Evolutionary conservation across 2,113 vertebrate genomes (phyloP).

Genomic region (Candoia aspera): DNA sequence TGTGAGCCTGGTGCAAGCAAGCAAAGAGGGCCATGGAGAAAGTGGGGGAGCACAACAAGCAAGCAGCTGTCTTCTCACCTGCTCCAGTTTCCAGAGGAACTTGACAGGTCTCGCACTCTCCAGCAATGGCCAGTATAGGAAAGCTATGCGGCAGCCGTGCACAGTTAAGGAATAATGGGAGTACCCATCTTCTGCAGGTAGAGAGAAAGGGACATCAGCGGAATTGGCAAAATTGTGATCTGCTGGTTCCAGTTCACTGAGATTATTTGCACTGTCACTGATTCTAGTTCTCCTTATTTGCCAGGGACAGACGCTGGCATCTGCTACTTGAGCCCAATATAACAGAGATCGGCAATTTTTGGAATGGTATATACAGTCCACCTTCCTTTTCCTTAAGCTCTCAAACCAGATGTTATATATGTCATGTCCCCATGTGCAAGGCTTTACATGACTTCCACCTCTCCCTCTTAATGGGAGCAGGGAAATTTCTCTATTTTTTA

Average conservation of each 20-base stretch:
- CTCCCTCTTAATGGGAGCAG: background rate
- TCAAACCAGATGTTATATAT: background rate
- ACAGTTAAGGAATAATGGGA: slow-evolving; percentile 94
- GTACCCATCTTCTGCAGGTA: slow-evolving; percentile 86
- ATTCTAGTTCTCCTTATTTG: background rate
- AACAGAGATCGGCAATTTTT: background rate
- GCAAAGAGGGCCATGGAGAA: background rate
- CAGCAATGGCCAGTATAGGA: slow-evolving; percentile 95
- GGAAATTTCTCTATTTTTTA: background rate
- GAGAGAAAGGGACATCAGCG: slow-evolving; percentile 19
- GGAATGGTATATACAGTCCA: background rate
- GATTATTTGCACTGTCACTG: background rate
- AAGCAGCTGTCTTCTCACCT: slow-evolving; percentile 76
- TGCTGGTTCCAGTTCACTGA: background rate
- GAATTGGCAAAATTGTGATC: background rate
- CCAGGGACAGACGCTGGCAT: background rate
- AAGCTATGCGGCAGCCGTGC: slow-evolving; percentile 93
- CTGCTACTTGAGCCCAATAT: background rate
- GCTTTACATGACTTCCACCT: background rate
- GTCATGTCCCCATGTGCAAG: background rate
- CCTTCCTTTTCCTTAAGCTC: background rate
- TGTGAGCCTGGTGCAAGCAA: background rate
- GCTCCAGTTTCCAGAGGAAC: slow-evolving; percentile 98
- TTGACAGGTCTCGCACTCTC: slow-evolving; percentile 92
- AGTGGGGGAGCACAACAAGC: background rate